phyloP scores from a whole-genome alignment of 1,140 invertebrate species.

The Mesaphorura yosii region DNA sequence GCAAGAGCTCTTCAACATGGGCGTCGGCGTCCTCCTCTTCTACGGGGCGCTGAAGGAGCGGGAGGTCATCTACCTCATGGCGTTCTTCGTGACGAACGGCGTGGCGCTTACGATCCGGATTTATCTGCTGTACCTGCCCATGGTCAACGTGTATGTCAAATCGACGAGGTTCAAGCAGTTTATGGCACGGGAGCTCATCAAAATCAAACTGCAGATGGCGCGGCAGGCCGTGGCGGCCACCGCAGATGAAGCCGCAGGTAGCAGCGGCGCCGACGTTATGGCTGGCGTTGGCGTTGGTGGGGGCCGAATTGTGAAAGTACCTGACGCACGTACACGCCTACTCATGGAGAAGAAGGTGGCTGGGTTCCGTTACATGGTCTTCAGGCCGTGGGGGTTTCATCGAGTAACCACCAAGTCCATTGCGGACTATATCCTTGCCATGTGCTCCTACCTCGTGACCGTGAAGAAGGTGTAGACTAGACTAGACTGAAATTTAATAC shows the following conservation, averaged over 20 bases:
- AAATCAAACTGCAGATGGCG: background rate
- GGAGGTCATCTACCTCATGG: background rate
- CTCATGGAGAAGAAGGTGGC: too few relatives aligned
- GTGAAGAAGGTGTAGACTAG: too few relatives aligned
- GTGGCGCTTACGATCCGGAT: background rate
- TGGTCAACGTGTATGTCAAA: background rate
- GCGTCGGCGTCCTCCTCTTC: background rate
- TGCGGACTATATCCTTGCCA: constrained; percentile 4
- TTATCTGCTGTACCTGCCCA: constrained; percentile 3
- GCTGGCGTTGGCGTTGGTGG: too few relatives aligned
- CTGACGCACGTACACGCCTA: too few relatives aligned
- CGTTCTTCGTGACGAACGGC: background rate
- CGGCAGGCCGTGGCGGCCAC: too few relatives aligned
- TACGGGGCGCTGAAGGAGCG: background rate
- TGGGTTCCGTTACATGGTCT: background rate
- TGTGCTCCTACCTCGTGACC: background rate
- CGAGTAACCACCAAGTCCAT: background rate
- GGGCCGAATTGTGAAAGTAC: too few relatives aligned
- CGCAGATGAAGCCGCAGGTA: too few relatives aligned
- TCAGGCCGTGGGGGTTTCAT: constrained; percentile 1
- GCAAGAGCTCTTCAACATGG: constrained; percentile 2
- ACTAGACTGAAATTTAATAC: too few relatives aligned
- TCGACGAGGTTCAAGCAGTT: background rate
- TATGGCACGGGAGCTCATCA: background rate
- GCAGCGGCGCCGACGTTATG: too few relatives aligned